A percentile compares a stretch with the other conserved stretches of the same genome.
phyloP scores from a whole-genome alignment of 2,113 vertebrate genomes.

The Chlamydotis undulata region DNA sequence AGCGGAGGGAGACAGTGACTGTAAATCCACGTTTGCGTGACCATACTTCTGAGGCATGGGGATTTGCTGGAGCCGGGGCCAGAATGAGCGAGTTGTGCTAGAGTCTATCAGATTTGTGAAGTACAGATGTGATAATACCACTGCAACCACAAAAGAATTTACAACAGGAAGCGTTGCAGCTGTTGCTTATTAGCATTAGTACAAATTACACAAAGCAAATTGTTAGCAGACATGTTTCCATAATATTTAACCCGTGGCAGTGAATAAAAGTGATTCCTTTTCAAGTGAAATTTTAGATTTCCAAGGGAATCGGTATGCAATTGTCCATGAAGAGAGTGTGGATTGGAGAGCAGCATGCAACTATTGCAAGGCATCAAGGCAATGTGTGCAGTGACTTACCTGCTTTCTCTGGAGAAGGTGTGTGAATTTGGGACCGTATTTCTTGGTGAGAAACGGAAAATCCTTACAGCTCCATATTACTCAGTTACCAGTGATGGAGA shows the following conservation, averaged over 20 bases:
- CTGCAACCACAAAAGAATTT: slow-evolving; percentile 73
- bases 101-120: slow-evolving; percentile 27
- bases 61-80: slow-evolving; percentile 33
- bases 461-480: not conserved
- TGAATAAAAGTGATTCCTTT: slow-evolving; percentile 65
- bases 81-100: not conserved
- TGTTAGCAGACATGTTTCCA: slow-evolving; percentile 79
- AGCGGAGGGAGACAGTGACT: not conserved
- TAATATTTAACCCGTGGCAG: slow-evolving; percentile 72
- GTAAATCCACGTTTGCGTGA: not conserved
- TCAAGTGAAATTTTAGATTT: slow-evolving; percentile 63
- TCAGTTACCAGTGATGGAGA: accelerated
- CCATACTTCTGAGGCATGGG: not conserved
- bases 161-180: slow-evolving; percentile 75
- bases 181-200: slow-evolving; percentile 79
- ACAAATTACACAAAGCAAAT: slow-evolving; percentile 78
- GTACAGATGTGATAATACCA: slow-evolving; percentile 61
- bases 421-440: not conserved
- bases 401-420: not conserved
- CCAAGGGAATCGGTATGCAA: slow-evolving; percentile 57
- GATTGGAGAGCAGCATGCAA: not conserved
- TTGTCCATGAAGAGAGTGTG: slow-evolving; percentile 48
- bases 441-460: not conserved
- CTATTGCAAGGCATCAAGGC: not conserved
- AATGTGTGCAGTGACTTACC: not conserved